These are phyloP conservation scores for Peromyscus aztecus DNA, from an alignment of 2,797 vertebrate genomes.

Conservation along the genomic window DNA sequence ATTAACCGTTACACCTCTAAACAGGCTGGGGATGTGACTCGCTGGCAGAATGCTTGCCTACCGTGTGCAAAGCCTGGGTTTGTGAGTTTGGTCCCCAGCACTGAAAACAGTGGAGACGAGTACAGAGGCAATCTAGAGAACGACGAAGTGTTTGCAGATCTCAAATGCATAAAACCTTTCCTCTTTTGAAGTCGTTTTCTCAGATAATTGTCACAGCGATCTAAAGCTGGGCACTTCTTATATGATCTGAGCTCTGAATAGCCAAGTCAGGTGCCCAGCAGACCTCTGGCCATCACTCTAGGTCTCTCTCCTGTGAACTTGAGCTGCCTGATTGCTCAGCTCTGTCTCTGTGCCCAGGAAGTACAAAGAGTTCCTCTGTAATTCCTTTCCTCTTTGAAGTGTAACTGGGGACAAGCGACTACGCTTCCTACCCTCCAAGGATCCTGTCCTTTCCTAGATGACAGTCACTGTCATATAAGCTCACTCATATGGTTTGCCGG, in stretches of 20 bases:
- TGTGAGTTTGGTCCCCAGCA: neutral
- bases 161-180: neutral
- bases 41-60: neutral
- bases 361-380: neutral
- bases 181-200: neutral
- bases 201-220: neutral
- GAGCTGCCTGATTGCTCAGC: neutral
- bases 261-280: too few relatives aligned
- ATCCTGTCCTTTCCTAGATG: neutral
- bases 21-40: neutral
- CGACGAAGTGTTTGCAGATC: neutral
- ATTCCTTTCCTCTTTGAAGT: neutral
- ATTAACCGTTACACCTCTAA: neutral
- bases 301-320: neutral
- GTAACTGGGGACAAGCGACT: neutral
- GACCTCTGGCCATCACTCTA: neutral
- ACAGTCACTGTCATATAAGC: neutral
- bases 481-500: neutral
- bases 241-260: neutral
- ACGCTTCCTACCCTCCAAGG: neutral
- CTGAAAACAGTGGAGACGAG: neutral
- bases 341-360: neutral
- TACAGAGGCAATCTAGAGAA: neutral
- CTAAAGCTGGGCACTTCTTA: neutral
- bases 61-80: neutral